Base-by-base conservation (phyloP, 2,113 vertebrate genomes). In the Pollimyrus isidori region DNA sequence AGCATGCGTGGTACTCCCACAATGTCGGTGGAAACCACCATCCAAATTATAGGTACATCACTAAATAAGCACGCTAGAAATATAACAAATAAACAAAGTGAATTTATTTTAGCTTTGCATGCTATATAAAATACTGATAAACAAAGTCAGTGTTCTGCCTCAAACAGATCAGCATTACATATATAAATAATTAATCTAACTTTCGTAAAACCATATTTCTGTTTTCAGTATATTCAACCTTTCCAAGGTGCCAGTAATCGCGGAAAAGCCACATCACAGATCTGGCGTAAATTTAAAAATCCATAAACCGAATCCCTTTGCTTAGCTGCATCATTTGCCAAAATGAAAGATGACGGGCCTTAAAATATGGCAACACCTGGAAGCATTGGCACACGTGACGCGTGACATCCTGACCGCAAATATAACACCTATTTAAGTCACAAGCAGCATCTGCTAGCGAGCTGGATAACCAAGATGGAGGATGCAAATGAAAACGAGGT, bases 121-220 rank as follows among this genome's bases (percentile, higher is more conserved):
- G 95, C 94, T 94, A 93, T 95, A 96, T 92, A 95, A 95, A 96
- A 95, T 93, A 42, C 93, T 91, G 90, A 93, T 92, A 94, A 93
- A 95, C 87, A 91, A 93, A 94, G 92, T 90, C 84, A 90, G 91
- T 87, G 90, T 92, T 93, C 92, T 91, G 90, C 91, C 92, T 91
- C 62, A 92, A 92, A 91, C 48, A 86, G 89, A 85, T 91, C 76
- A 82, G 52, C 89, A 90, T 92, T 91, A 91, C 90, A 94, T 89
- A 91, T 92, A 93, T 90, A 90, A 93, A 93, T 91, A 89, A 87
- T 93, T 91, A 89, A 86, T 93, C 90, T 88, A 86, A 89, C 87
- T 73, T 90, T n/a, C 39, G 62, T 56, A 90, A 89, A 93, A 91
- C 80, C 90, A 48, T 39, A 42, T 84, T 84, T 84, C 52, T 90